Evolutionary conservation across 1,140 invertebrate species (phyloP).

Genomic region (Ditylenchus dipsaci): DNA sequence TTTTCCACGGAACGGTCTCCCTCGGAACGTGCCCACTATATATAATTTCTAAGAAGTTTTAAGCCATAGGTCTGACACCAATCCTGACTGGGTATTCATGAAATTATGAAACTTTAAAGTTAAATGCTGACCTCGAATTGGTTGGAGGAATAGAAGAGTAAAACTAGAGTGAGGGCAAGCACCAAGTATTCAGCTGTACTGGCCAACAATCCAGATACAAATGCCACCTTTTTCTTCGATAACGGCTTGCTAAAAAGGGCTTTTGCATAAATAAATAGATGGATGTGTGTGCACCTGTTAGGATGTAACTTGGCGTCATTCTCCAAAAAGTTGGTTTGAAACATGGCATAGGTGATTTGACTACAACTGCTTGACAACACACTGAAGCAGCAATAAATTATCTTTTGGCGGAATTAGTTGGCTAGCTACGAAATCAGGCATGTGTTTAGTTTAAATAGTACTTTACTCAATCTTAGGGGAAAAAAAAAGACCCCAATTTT

Average conservation of each 20-base stretch:
- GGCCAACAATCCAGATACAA: neutral
- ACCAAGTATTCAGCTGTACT: neutral
- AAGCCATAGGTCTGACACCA: no score
- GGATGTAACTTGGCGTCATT: neutral
- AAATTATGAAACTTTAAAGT: no score
- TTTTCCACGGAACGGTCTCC: no score
- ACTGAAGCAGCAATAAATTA: neutral
- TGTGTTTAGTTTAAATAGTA: no score
- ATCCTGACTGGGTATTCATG: no score
- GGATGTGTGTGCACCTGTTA: neutral
- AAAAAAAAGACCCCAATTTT: no score
- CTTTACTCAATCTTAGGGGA: no score
- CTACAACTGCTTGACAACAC: neutral
- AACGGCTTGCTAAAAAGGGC: neutral
- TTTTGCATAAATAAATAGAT: no score
- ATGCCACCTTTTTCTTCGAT: neutral
- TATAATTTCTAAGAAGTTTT: no score
- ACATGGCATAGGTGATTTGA: neutral
- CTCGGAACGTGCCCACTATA: no score
- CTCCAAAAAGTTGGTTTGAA: neutral
- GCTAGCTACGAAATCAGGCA: no score
- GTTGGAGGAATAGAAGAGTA: neutral
- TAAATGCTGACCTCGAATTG: neutral
- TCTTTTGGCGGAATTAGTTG: no score
- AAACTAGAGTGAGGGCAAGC: neutral